Percentiles rank a stretch among this genome's conserved stretches.
phyloP scores from a whole-genome alignment of 2,888 invertebrate genomes.

The Apoda limacodes region DNA sequence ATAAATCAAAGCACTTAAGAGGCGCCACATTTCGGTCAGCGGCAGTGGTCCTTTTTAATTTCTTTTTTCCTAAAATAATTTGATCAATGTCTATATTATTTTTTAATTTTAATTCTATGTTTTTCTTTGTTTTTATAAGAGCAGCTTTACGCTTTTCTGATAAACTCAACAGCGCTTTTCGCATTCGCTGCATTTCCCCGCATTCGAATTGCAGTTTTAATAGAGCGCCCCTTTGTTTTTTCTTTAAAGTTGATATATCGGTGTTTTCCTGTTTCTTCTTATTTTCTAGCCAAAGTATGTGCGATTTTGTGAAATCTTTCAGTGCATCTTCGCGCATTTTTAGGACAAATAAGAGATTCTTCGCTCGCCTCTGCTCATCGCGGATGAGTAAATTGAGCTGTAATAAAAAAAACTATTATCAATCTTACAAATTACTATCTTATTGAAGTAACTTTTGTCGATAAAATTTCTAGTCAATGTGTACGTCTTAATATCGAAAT shows the following conservation, averaged over 20 bases:
- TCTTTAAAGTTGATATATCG: slow-evolving; percentile 68
- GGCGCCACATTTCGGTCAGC: slow-evolving; percentile 40
- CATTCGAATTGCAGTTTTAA: slow-evolving; percentile 75
- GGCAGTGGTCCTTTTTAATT: slow-evolving; percentile 34
- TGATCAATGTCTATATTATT: slow-evolving; percentile 48
- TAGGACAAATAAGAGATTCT: slow-evolving; percentile 53
- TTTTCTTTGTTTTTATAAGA: slow-evolving; percentile 57
- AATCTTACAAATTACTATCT: slow-evolving; percentile 1
- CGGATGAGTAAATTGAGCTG: slow-evolving; percentile 65
- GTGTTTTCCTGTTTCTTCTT: slow-evolving; percentile 58
- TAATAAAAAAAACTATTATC: slow-evolving; percentile 23
- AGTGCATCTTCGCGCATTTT: slow-evolving; percentile 63
- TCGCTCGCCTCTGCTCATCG: slow-evolving; percentile 62
- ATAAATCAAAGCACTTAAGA: slow-evolving; percentile 56
- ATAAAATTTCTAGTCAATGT: too few relatives aligned
- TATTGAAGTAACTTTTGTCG: neutral
- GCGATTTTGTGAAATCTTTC: slow-evolving; percentile 61
- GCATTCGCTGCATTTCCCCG: slow-evolving; percentile 74
- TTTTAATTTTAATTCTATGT: slow-evolving; percentile 48
- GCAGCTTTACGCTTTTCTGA: slow-evolving; percentile 54
- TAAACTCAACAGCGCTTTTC: slow-evolving; percentile 49
- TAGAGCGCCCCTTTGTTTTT: slow-evolving; percentile 75
- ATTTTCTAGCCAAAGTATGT: slow-evolving; percentile 59
- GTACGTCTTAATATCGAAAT: too few relatives aligned
- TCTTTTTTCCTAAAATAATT: slow-evolving; percentile 47